Evolutionary conservation across 2,888 invertebrate species (phyloP).

Genomic region (Dichetophora obliterata): DNA sequence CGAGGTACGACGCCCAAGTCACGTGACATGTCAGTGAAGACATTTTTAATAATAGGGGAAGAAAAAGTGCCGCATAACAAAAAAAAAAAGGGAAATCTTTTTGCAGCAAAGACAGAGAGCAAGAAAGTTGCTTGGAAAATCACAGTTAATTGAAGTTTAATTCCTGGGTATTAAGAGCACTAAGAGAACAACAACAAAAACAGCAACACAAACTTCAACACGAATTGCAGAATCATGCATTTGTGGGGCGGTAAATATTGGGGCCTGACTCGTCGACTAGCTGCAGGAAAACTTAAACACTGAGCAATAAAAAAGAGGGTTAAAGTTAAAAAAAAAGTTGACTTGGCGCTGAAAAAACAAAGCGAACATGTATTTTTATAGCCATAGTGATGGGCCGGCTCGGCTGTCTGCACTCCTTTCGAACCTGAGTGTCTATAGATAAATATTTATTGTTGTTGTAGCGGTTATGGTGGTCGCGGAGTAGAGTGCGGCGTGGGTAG

Average conservation of each 20-base stretch:
- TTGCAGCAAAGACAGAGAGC: too few species aligned
- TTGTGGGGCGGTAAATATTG: background rate
- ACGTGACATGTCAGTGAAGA: background rate
- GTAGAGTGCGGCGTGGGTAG: background rate
- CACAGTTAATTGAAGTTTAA: conserved; percentile 49
- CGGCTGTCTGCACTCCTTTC: background rate
- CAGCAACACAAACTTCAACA: background rate
- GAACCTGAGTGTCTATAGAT: background rate
- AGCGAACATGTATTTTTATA: background rate
- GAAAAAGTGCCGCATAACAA: background rate
- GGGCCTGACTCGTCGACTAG: conserved; percentile 14
- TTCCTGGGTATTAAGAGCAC: conserved; percentile 40
- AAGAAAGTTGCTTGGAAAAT: conserved; percentile 23
- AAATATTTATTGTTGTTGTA: conserved; percentile 32
- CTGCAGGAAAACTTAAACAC: background rate
- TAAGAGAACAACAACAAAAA: background rate
- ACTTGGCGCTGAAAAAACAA: background rate
- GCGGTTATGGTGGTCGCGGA: background rate
- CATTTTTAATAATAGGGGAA: conserved; percentile 3
- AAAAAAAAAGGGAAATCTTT: background rate
- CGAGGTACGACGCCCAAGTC: background rate
- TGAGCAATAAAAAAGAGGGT: background rate
- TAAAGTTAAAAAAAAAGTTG: background rate
- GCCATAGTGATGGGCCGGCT: background rate
- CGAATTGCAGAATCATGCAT: conserved; percentile 39